Conservation (phyloP, 2,113 vertebrate species). For the Petaurus breviceps region DNA sequence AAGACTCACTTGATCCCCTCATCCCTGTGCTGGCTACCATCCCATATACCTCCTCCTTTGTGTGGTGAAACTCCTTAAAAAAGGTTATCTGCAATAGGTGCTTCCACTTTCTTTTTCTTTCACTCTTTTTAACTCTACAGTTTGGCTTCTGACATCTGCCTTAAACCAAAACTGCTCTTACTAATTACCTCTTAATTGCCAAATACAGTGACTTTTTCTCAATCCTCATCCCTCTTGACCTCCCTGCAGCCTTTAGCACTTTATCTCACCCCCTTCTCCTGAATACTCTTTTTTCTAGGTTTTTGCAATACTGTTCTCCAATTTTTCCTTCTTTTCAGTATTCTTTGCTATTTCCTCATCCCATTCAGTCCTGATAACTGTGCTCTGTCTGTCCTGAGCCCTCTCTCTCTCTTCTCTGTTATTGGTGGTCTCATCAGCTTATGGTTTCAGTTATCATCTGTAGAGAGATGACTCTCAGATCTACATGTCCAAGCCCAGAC, state of each 20-base stretch:
- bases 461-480: neutral
- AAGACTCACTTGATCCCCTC: neutral
- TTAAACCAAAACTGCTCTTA: neutral
- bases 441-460: neutral
- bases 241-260: neutral
- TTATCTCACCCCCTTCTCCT: neutral
- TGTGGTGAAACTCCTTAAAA: neutral
- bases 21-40: neutral
- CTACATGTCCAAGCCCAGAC: neutral
- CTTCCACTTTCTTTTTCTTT: neutral
- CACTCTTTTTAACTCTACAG: neutral
- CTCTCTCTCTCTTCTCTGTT: neutral
- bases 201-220: neutral
- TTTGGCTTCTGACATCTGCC: neutral
- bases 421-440: neutral
- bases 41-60: neutral
- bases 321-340: neutral
- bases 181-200: neutral
- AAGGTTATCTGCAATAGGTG: neutral
- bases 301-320: neutral
- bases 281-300: neutral
- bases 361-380: neutral
- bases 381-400: neutral
- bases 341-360: neutral
- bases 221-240: neutral